Conservation (phyloP, 2,888 invertebrate species). For the Drosophila nr. fundita region DNA sequence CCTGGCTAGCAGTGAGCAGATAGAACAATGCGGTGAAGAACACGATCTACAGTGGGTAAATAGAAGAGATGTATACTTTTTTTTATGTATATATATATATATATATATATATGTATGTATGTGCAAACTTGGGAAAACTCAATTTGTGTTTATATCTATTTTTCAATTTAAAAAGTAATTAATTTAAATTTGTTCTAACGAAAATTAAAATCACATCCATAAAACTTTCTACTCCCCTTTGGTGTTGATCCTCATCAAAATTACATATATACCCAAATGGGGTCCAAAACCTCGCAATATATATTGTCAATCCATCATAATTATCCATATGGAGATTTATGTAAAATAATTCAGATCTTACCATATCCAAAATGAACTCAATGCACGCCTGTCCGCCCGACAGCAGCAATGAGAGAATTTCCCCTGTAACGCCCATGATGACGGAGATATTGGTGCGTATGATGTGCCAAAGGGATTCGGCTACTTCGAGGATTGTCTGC, state of each 20-base stretch:
- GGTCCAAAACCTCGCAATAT: neutral
- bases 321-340: neutral
- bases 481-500: constrained; percentile 93
- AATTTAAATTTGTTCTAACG: no score
- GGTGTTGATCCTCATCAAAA: no score
- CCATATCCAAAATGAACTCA: constrained; percentile 93
- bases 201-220: no score
- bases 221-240: no score
- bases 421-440: constrained; percentile 92
- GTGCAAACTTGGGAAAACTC: neutral
- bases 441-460: constrained; percentile 96
- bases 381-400: constrained; percentile 96
- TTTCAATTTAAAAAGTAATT: no score
- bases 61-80: neutral
- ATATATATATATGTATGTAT: neutral
- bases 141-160: neutral
- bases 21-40: constrained; percentile 99
- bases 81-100: neutral
- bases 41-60: constrained; percentile 89
- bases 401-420: constrained; percentile 93
- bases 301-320: neutral
- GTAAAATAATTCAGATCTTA: constrained; percentile 83
- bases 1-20: constrained; percentile 93
- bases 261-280: neutral
- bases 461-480: constrained; percentile 94